A percentile compares a stretch with the other conserved stretches of the same genome.
Evolutionary conservation across 2,888 invertebrate genomes (phyloP).

Genomic region (Rotaria socialis): DNA sequence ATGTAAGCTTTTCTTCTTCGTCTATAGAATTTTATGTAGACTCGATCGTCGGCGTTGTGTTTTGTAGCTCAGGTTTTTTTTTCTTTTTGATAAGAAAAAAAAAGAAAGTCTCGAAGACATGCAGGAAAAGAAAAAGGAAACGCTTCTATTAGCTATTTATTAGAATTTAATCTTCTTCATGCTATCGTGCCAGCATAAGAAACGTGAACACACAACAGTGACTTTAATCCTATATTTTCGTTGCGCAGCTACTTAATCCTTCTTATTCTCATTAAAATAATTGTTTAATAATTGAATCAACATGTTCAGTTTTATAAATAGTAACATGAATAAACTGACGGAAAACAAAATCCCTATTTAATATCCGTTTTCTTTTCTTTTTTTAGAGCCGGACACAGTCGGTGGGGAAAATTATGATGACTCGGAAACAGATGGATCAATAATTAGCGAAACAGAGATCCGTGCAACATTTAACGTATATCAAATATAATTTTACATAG

Average conservation of each 20-base stretch:
- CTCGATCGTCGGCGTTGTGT: neutral
- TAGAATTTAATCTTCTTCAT: neutral
- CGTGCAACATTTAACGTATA: neutral
- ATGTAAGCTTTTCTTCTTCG: too few species aligned
- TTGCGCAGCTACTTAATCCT: neutral
- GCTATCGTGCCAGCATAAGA: neutral
- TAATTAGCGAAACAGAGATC: neutral
- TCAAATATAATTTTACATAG: too few species aligned
- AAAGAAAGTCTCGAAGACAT: neutral
- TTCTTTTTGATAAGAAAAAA: neutral
- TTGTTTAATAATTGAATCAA: neutral
- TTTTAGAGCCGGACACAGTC: neutral
- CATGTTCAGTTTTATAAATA: too few species aligned
- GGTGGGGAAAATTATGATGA: neutral
- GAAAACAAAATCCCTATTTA: too few species aligned
- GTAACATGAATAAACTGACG: too few species aligned
- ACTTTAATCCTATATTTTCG: neutral
- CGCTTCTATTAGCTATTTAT: neutral
- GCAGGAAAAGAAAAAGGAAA: neutral
- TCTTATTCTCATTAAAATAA: too few species aligned
- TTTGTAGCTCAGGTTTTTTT: neutral
- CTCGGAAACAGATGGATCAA: neutral
- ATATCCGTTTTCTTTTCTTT: neutral
- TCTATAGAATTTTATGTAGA: neutral
- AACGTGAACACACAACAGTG: neutral